Conservation (phyloP, 2,797 vertebrate genomes). For the Hephaestus fuliginosus region DNA sequence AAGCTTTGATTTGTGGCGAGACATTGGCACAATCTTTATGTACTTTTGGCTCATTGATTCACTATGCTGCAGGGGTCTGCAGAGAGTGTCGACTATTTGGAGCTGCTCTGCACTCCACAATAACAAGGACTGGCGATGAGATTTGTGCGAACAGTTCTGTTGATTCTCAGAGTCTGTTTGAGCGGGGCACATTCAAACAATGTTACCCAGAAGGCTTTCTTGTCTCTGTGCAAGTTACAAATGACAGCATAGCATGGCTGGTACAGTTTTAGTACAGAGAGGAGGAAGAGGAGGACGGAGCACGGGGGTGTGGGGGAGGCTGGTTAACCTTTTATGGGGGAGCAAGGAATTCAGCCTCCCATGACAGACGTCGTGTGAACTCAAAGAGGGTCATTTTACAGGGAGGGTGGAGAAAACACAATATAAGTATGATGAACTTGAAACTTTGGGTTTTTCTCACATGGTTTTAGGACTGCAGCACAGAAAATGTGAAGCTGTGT, state of each 20-base stretch:
- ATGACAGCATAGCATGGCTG: conserved; percentile 56
- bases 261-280: conserved; percentile 61
- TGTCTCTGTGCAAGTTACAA: conserved; percentile 58
- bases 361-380: conserved; percentile 47
- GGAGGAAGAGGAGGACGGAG: background rate
- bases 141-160: conserved; percentile 67
- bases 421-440: conserved; percentile 55
- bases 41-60: conserved; percentile 76
- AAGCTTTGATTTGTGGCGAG: conserved; percentile 73
- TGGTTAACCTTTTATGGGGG: conserved; percentile 56
- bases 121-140: conserved; percentile 72
- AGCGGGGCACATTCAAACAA: conserved; percentile 68
- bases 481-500: conserved; percentile 20
- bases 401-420: conserved; percentile 30
- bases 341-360: conserved; percentile 49
- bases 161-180: conserved; percentile 70
- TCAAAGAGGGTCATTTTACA: conserved; percentile 56
- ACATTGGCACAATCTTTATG: conserved; percentile 72
- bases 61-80: conserved; percentile 68
- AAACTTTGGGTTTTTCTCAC: conserved; percentile 41
- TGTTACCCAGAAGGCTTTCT: conserved; percentile 73
- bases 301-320: background rate
- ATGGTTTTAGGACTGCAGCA: conserved; percentile 40
- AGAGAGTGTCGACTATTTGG: conserved; percentile 65
- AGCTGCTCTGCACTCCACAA: conserved; percentile 62